Evolutionary conservation across 2,888 invertebrate genomes (phyloP).

Genomic region (Glaucopsyche alexis): DNA sequence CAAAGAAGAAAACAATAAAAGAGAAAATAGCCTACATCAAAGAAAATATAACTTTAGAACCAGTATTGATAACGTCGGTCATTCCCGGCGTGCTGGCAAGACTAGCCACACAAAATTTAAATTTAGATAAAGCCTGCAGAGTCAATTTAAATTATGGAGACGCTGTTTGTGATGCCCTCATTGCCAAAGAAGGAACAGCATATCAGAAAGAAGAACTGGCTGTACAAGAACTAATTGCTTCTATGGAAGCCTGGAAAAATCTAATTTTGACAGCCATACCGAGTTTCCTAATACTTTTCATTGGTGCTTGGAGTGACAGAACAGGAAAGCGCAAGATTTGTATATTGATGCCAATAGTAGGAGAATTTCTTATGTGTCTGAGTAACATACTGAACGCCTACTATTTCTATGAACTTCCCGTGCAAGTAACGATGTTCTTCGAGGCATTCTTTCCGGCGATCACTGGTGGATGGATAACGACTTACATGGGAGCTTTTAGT

Average conservation of each 20-base stretch:
- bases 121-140: constrained; percentile 90
- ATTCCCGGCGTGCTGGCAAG: constrained; percentile 83
- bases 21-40: constrained; percentile 71
- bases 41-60: constrained; percentile 83
- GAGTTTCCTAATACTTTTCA: constrained; percentile 74
- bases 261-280: constrained; percentile 77
- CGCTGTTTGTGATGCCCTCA: constrained; percentile 85
- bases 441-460: constrained; percentile 76
- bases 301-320: constrained; percentile 82
- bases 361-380: constrained; percentile 71
- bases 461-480: constrained; percentile 78
- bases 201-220: constrained; percentile 81
- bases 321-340: constrained; percentile 79
- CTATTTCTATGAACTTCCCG: constrained; percentile 76
- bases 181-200: constrained; percentile 83
- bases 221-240: constrained; percentile 77
- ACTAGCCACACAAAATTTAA: constrained; percentile 89
- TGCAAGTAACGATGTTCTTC: constrained; percentile 73
- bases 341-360: constrained; percentile 76
- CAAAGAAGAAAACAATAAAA: constrained; percentile 56
- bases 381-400: constrained; percentile 76
- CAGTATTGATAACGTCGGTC: constrained; percentile 82
- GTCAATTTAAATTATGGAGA: constrained; percentile 87
- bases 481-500: constrained; percentile 79
- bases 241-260: constrained; percentile 78